Evolutionary conservation across 2,797 vertebrate species (phyloP).

Genomic region (Phataginus tricuspis): DNA sequence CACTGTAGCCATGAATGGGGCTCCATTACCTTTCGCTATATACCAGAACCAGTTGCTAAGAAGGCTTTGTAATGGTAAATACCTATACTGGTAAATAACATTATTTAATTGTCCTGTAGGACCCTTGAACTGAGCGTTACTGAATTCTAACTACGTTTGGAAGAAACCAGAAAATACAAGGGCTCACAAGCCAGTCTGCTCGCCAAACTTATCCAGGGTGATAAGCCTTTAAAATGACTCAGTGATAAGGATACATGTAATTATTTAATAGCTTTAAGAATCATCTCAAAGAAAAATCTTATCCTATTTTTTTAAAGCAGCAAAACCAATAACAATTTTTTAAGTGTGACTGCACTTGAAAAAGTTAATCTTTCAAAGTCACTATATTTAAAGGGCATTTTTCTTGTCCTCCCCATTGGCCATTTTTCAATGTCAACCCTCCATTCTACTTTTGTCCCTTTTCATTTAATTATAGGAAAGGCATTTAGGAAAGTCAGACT

Average conservation of each 20-base stretch:
- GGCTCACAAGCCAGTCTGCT: background rate
- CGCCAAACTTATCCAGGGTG: background rate
- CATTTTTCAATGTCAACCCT: slow-evolving; percentile 33
- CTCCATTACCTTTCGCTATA: background rate
- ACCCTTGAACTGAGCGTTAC: background rate
- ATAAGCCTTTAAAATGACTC: slow-evolving; percentile 25
- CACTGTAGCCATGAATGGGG: background rate
- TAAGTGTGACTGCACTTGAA: background rate
- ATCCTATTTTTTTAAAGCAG: background rate
- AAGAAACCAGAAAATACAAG: slow-evolving; percentile 10
- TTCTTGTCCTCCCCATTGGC: background rate
- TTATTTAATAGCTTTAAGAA: slow-evolving; percentile 23
- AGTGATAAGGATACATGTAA: background rate
- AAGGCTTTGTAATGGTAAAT: background rate
- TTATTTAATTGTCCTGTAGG: background rate
- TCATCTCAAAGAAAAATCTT: slow-evolving; percentile 1
- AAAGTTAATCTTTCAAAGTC: slow-evolving; percentile 5
- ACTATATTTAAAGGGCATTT: background rate
- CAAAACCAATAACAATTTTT: slow-evolving; percentile 4
- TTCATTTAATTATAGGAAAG: slow-evolving; percentile 45
- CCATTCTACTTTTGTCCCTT: background rate
- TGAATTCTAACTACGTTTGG: background rate
- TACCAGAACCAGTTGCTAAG: background rate
- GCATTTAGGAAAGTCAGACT: slow-evolving; percentile 45
- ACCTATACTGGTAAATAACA: background rate